These are phyloP conservation scores for Epinephelus moara DNA, from an alignment of 2,113 vertebrate species.

Conservation along the genomic window DNA sequence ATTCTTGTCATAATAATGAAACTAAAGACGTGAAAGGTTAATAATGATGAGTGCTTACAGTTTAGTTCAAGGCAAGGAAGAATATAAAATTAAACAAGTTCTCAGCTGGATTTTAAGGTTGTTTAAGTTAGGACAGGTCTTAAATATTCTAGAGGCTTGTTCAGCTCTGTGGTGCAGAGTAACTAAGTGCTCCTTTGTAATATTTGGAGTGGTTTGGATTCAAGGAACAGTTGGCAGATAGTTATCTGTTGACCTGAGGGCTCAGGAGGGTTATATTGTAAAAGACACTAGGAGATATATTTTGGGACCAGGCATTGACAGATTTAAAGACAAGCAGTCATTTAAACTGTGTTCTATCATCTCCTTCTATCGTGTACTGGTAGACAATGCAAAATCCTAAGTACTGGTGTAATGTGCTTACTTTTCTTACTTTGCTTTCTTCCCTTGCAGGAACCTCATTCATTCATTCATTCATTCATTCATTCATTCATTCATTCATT, in stretches of 20 bases:
- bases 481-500: too few species aligned
- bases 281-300: background rate
- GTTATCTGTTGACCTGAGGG: background rate
- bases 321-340: background rate
- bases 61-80: too few species aligned
- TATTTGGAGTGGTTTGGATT: background rate
- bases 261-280: background rate
- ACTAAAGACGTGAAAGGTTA: background rate
- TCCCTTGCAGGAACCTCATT: too few species aligned
- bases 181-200: background rate
- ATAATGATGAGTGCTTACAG: background rate
- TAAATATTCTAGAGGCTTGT: background rate
- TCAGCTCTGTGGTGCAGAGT: background rate
- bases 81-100: background rate
- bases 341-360: background rate
- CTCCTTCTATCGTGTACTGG: too few species aligned
- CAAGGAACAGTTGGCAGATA: background rate
- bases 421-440: too few species aligned
- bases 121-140: background rate
- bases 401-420: too few species aligned
- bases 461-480: too few species aligned
- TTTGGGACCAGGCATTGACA: background rate
- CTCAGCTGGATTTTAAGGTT: background rate
- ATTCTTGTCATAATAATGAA: conserved; percentile 6
- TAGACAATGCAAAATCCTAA: too few species aligned